A percentile compares a stretch with the other conserved stretches of the same genome.
Conservation (phyloP, 2,797 vertebrate genomes). For the Pseudochaenichthys georgianus region DNA sequence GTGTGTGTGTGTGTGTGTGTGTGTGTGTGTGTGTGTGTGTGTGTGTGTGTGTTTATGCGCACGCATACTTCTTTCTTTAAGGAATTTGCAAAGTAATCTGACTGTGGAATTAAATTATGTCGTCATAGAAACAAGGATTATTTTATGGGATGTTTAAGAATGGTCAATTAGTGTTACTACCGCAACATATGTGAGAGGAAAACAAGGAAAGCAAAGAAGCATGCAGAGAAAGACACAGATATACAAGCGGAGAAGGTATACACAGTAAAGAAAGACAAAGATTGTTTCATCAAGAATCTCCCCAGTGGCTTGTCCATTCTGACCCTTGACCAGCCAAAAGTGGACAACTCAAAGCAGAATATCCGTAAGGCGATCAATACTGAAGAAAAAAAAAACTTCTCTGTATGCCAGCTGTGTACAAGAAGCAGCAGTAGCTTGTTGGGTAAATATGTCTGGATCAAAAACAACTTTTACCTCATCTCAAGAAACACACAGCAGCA, state of each 20-base stretch:
- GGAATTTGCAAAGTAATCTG: slow-evolving; percentile 73
- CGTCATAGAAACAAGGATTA: slow-evolving; percentile 72
- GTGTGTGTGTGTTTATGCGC: slow-evolving; percentile 34
- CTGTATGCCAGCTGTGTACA: slow-evolving; percentile 42
- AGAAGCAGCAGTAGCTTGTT: slow-evolving; percentile 46
- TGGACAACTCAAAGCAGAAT: slow-evolving; percentile 3
- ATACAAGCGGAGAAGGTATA: not conserved
- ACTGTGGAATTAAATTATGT: slow-evolving; percentile 72
- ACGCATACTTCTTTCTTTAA: slow-evolving; percentile 43
- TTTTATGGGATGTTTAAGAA: slow-evolving; percentile 77
- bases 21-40: slow-evolving; percentile 37
- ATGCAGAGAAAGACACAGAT: slow-evolving; percentile 16
- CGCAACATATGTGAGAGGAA: slow-evolving; percentile 64
- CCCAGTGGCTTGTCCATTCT: not conserved
- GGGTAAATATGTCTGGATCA: slow-evolving; percentile 34
- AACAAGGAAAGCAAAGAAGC: slow-evolving; percentile 35
- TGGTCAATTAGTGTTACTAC: slow-evolving; percentile 72
- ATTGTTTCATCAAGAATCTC: not conserved
- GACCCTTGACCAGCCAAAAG: slow-evolving; percentile 38
- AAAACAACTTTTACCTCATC: slow-evolving; percentile 41
- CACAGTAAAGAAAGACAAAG: slow-evolving; percentile 1
- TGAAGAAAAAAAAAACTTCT: not conserved
- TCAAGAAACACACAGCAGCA: slow-evolving; percentile 31
- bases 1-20: slow-evolving; percentile 32
- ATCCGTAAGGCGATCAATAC: slow-evolving; percentile 17